Percentiles rank a stretch among this genome's conserved stretches.
These are phyloP conservation scores for Pterobdella sp. DNA, from an alignment of 2,888 invertebrate genomes.

Conservation along the genomic window DNA sequence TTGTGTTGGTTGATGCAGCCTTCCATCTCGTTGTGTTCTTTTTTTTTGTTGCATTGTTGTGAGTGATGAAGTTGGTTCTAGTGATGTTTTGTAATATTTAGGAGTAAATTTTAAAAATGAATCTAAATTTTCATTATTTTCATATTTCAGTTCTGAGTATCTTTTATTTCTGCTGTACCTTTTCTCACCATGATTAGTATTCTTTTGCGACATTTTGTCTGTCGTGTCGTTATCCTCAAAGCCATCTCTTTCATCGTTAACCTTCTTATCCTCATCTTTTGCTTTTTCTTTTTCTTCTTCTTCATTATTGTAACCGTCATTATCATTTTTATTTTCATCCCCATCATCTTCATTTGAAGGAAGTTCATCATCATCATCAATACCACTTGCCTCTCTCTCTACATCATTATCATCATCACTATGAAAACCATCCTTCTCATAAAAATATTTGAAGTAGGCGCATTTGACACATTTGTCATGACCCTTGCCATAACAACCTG, in stretches of 20 bases:
- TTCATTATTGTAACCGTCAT: neutral
- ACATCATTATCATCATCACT: neutral
- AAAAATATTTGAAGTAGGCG: conserved; percentile 59
- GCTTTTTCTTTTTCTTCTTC: neutral
- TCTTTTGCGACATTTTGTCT: too few relatives aligned
- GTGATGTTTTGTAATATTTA: too few relatives aligned
- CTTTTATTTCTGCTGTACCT: neutral
- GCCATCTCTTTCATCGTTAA: neutral
- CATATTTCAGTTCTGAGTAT: neutral
- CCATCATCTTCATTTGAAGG: neutral
- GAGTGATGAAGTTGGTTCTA: neutral
- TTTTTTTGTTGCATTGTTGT: neutral
- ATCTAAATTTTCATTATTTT: neutral
- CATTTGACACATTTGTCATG: conserved; percentile 82
- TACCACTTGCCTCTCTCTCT: neutral
- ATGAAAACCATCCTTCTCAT: neutral
- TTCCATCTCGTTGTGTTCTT: neutral
- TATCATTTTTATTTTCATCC: neutral
- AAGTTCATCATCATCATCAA: neutral
- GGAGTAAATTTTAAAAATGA: too few relatives aligned
- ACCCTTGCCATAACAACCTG: conserved; percentile 92
- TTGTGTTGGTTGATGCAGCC: neutral
- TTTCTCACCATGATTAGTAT: neutral
- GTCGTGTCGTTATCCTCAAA: too few relatives aligned
- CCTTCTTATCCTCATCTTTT: neutral